phyloP scores from a whole-genome alignment of 1,140 invertebrate genomes.

The Trichoplusia ni region DNA sequence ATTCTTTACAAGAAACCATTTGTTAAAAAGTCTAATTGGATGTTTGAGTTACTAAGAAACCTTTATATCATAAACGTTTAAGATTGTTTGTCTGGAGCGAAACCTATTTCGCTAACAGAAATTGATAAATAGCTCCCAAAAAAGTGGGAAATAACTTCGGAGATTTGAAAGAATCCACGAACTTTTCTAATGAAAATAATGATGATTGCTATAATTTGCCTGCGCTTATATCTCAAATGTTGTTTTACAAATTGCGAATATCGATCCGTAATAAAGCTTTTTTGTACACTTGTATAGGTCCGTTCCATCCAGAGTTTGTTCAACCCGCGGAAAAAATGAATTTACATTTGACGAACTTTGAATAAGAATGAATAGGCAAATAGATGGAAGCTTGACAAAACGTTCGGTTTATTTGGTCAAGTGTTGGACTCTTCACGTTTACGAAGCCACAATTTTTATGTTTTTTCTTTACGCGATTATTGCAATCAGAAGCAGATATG shows the following conservation, averaged over 20 bases:
- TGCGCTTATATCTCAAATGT: not conserved
- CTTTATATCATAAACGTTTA: too few species aligned
- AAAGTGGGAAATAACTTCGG: not conserved
- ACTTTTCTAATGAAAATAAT: constrained; percentile 7
- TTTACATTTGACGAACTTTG: not conserved
- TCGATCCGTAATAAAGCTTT: not conserved
- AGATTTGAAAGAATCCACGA: not conserved
- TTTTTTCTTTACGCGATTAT: not conserved
- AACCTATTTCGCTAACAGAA: too few species aligned
- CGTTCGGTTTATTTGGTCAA: too few species aligned
- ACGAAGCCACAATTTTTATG: not conserved
- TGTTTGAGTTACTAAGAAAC: too few species aligned
- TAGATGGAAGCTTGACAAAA: not conserved
- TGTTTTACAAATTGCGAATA: not conserved
- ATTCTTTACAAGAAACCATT: too few species aligned
- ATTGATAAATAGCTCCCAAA: not conserved
- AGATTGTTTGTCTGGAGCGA: not conserved
- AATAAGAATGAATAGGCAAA: not conserved
- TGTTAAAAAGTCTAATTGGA: too few species aligned
- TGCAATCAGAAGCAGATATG: not conserved
- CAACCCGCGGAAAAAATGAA: constrained; percentile 8
- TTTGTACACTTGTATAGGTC: not conserved
- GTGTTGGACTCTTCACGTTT: too few species aligned
- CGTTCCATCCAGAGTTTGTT: constrained; percentile 1
- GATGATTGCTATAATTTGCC: not conserved